Evolutionary conservation across 2,797 vertebrate species (phyloP).

Genomic region (Chaunax sp.): DNA sequence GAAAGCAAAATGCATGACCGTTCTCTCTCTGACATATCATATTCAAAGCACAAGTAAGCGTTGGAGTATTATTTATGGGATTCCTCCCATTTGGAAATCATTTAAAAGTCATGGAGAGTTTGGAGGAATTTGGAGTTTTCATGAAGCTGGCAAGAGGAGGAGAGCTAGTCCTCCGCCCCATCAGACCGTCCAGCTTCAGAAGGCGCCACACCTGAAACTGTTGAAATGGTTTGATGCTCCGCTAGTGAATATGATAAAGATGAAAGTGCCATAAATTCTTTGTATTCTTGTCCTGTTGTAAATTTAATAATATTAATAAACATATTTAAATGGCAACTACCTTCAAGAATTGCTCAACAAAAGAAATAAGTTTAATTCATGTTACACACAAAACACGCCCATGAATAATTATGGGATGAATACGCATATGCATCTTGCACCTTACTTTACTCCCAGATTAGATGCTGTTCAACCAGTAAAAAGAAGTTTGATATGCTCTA

Average conservation of each 20-base stretch:
- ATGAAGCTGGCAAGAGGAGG: constrained; percentile 15
- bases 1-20: constrained; percentile 14
- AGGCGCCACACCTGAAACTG: constrained; percentile 6
- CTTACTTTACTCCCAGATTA: too few relatives aligned
- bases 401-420: too few relatives aligned
- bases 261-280: background rate
- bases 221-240: background rate
- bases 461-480: too few relatives aligned
- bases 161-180: background rate
- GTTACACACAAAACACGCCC: too few relatives aligned
- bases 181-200: constrained; percentile 16
- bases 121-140: too few relatives aligned
- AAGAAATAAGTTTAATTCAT: too few relatives aligned
- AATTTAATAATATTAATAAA: too few relatives aligned
- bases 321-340: too few relatives aligned
- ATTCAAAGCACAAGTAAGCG: constrained; percentile 1
- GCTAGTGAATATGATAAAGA: background rate
- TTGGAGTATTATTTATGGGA: constrained; percentile 7
- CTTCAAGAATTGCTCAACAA: too few relatives aligned
- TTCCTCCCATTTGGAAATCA: constrained; percentile 11
- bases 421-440: too few relatives aligned
- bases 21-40: background rate
- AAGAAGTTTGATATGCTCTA: too few relatives aligned
- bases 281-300: background rate
- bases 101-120: constrained; percentile 15